Base-by-base conservation (phyloP, 2,797 vertebrate species). In the Propithecus deckenii region DNA sequence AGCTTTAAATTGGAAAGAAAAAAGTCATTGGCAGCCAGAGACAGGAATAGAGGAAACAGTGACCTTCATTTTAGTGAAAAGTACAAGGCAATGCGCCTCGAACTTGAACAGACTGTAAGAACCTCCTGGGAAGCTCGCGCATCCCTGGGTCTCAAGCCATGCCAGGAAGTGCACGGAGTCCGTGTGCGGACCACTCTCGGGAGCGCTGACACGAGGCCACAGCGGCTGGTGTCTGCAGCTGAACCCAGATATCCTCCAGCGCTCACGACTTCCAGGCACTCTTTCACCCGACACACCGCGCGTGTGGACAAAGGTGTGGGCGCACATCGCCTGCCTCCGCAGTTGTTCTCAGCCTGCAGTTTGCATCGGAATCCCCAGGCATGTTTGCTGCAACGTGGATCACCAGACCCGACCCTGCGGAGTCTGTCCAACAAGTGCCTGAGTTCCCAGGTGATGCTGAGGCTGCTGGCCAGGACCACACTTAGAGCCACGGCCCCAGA, bases 331-430 rank as follows among this genome's bases (percentile, higher is more conserved):
- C 12, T 20, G 5, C 7, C 22, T 4, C 14, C 0, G 2, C 22
- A 2, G 14, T 0, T 1, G 20, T 11, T n/a, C 76, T 38, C n/a
- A 15, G 41, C 0, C 22, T 0, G 0, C 0, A 0, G 10, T 2
- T 0, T 38, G 13, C 7, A 0, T 15, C 38, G 0, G 75, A 23
- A 28, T n/a, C 55, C 9, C 18, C 41, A 4, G 14, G 23, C 17
- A 4, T 2, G 9, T 80, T 23, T 55, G 48, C 89, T 46, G 12
- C 23, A 79, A n/a, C 13, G 1, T n/a, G 5, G 41, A 4, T 43
- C 0, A 0, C 18, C 0, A 5, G 57, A 4, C 43, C 38, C 63
- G 1, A 30, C n/a, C 46, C 76, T 4, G 7, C 0, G 2, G 43
- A 0, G 14, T 35, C 32, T 30, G 4, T 14, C 57, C 7, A 0